A percentile compares a stretch with the other conserved stretches of the same genome.
phyloP scores from a whole-genome alignment of 2,888 invertebrate species.

The Aleiodes leptofemur region DNA sequence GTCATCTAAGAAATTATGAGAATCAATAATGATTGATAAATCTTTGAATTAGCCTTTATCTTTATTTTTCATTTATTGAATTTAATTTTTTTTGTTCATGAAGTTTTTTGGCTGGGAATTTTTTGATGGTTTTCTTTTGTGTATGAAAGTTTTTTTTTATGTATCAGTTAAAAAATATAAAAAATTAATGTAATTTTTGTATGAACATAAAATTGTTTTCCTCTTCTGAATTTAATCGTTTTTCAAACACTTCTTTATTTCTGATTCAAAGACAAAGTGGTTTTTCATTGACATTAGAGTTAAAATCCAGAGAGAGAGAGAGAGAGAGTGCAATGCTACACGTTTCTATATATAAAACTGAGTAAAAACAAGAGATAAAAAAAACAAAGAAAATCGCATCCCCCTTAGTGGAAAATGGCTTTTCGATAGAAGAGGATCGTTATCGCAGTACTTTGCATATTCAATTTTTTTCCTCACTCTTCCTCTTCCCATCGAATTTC shows the following conservation, averaged over 20 bases:
- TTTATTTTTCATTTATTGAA: no score
- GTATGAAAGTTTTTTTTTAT: no score
- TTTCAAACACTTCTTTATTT: background rate
- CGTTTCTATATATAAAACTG: conserved; percentile 43
- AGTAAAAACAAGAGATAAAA: background rate
- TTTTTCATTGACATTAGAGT: conserved; percentile 24
- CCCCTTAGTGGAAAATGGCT: conserved; percentile 20
- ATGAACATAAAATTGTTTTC: no score
- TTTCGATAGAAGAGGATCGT: conserved; percentile 41
- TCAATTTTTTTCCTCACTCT: conserved; percentile 42
- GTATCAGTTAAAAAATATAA: conserved; percentile 6
- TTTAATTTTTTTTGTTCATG: no score
- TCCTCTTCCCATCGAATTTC: conserved; percentile 34
- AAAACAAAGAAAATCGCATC: background rate
- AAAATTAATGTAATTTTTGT: no score
- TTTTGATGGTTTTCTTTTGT: no score
- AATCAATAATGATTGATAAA: no score
- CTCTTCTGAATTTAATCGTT: conserved; percentile 2
- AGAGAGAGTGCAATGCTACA: conserved; percentile 34
- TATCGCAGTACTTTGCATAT: conserved; percentile 51
- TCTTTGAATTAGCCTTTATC: no score
- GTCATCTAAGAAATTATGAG: no score
- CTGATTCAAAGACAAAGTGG: background rate
- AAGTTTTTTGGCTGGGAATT: no score
- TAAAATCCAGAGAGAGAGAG: conserved; percentile 4